A percentile compares a stretch with the other conserved stretches of the same genome.
Conservation (phyloP, 2,888 invertebrate genomes). For the Epiblema foenella region DNA sequence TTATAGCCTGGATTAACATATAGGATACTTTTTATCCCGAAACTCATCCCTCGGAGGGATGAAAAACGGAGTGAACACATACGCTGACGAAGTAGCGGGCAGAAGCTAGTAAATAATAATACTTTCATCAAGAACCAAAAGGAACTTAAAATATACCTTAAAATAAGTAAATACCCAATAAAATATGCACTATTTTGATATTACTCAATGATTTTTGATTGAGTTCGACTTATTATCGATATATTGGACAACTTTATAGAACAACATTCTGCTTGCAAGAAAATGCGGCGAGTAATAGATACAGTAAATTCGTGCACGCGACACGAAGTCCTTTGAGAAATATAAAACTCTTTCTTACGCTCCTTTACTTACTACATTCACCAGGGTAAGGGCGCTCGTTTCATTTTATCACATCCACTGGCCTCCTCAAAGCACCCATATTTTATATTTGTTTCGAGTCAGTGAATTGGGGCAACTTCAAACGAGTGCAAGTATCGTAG, state of each 20-base stretch:
- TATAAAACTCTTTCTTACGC: conserved; percentile 37
- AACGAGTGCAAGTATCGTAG: background rate
- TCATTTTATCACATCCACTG: conserved; percentile 33
- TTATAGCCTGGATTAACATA: no score
- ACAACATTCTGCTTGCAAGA: background rate
- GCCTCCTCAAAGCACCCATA: conserved; percentile 4
- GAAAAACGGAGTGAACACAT: no score
- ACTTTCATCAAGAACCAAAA: no score
- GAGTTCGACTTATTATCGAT: background rate
- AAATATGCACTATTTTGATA: background rate
- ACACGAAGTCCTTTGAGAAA: conserved; percentile 37
- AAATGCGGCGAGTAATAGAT: conserved; percentile 7
- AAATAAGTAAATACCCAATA: no score
- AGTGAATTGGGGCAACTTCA: background rate
- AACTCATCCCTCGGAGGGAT: no score
- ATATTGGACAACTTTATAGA: background rate
- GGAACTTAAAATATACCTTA: no score
- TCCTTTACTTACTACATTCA: conserved; percentile 22
- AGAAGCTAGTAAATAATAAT: no score
- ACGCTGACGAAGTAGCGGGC: no score
- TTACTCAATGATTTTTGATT: background rate
- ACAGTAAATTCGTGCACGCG: conserved; percentile 7
- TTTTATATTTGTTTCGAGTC: conserved; percentile 1
- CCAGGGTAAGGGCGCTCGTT: conserved; percentile 24
- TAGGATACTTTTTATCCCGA: no score